Evolutionary conservation across 2,797 vertebrate genomes (phyloP).

Genomic region (Cheracebus regulus): DNA sequence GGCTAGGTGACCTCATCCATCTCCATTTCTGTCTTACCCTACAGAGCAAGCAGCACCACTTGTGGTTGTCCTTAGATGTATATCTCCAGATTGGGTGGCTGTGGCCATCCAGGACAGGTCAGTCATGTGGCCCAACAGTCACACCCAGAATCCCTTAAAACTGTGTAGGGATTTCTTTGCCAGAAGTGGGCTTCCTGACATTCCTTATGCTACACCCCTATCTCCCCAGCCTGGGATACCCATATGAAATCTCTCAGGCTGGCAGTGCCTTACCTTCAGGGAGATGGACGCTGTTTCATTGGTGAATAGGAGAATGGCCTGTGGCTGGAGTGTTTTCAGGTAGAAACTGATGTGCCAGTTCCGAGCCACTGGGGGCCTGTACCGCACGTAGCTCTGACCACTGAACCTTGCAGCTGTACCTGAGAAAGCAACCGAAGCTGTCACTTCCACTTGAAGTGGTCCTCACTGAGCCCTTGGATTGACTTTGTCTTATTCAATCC

Average conservation of each 20-base stretch:
- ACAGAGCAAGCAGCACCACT: not conserved
- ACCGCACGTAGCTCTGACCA: conserved; percentile 90
- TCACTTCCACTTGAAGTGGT: not conserved
- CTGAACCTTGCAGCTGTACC: conserved; percentile 91
- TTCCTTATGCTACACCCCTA: not conserved
- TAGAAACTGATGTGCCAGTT: conserved; percentile 89
- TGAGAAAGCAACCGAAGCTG: conserved; percentile 73
- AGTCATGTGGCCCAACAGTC: not conserved
- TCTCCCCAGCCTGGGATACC: not conserved
- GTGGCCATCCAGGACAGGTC: not conserved
- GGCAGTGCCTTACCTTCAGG: conserved; percentile 88
- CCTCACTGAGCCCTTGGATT: not conserved
- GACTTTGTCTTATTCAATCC: not conserved
- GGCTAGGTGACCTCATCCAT: not conserved
- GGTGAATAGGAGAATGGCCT: conserved; percentile 85
- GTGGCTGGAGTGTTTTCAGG: conserved; percentile 89
- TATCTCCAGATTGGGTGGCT: not conserved
- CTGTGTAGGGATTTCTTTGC: not conserved
- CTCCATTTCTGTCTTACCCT: not conserved
- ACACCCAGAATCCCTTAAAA: not conserved
- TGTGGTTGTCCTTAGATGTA: not conserved
- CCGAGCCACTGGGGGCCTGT: conserved; percentile 84
- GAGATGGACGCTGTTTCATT: conserved; percentile 86
- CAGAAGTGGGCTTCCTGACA: not conserved
- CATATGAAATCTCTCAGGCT: not conserved